phyloP scores from a whole-genome alignment of 2,113 vertebrate species.

The Ia io region DNA sequence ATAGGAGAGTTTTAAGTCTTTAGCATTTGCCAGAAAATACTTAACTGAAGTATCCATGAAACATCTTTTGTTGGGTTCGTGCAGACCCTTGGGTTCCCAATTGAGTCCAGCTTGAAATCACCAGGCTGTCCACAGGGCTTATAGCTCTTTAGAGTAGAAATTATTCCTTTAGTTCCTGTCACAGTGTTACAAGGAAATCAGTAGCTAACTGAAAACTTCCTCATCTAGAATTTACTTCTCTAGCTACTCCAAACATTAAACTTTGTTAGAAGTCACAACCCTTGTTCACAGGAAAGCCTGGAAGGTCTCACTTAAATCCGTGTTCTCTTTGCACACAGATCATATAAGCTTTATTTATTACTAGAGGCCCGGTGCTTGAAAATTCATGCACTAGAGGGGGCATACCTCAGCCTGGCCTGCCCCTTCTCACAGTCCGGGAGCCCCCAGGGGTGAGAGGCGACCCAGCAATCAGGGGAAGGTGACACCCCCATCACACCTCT shows the following conservation, averaged over 20 bases:
- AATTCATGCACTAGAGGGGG: too few species aligned
- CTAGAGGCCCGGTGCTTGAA: too few species aligned
- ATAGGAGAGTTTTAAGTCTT: not conserved
- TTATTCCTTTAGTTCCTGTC: not conserved
- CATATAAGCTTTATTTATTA: not conserved
- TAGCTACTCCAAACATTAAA: not conserved
- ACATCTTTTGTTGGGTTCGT: not conserved
- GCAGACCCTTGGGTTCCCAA: not conserved
- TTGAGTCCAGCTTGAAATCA: conserved; percentile 2
- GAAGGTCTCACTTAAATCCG: not conserved
- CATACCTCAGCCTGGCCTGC: too few species aligned
- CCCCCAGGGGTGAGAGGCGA: too few species aligned
- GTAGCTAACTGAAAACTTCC: not conserved
- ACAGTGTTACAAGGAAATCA: not conserved
- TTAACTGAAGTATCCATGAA: not conserved
- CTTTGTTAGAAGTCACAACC: not conserved
- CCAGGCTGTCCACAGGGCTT: not conserved
- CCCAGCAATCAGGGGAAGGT: too few species aligned
- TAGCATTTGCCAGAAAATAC: conserved; percentile 8
- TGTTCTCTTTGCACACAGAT: not conserved
- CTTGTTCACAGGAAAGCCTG: not conserved
- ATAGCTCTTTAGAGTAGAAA: not conserved
- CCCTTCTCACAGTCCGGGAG: too few species aligned
- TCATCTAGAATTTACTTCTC: not conserved
- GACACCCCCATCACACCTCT: too few species aligned